Percentiles rank a stretch among this genome's conserved stretches.
Conservation (phyloP, 30 jellyfish, hydroid and myxozoan genomes). For the Catostylus mosaicus region DNA sequence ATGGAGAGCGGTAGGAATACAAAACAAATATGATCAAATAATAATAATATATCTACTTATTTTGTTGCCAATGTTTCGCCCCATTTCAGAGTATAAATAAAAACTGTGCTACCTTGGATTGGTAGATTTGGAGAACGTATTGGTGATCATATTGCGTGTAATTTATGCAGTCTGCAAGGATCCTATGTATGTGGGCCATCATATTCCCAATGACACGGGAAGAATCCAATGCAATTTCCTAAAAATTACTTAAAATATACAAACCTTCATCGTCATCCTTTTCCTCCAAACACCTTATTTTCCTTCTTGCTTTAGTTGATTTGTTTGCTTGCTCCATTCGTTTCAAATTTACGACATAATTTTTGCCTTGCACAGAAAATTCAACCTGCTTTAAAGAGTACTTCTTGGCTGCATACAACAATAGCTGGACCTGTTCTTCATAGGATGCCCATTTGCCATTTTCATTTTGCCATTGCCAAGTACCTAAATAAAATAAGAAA, state of each 20-base stretch:
- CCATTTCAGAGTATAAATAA: too few relatives aligned
- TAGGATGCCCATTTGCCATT: conserved; percentile 62
- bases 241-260: not conserved
- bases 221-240: too few relatives aligned
- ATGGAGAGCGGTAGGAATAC: too few relatives aligned
- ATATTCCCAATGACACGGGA: too few relatives aligned
- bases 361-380: conserved; percentile 34
- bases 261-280: conserved; percentile 2
- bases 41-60: too few relatives aligned
- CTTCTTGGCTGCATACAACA: conserved; percentile 63
- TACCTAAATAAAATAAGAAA: conserved; percentile 27
- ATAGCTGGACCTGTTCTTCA: conserved; percentile 49
- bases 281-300: conserved; percentile 13
- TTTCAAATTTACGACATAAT: conserved; percentile 48
- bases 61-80: too few relatives aligned
- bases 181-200: too few relatives aligned
- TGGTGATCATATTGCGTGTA: too few relatives aligned
- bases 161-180: too few relatives aligned
- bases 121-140: too few relatives aligned
- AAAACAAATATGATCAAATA: too few relatives aligned
- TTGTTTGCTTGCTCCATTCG: conserved; percentile 71
- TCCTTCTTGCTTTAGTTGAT: conserved; percentile 61
- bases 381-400: conserved; percentile 56
- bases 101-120: too few relatives aligned
- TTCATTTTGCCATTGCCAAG: conserved; percentile 75